Conservation (phyloP, 1,140 invertebrate species). For the Penaeus chinensis region DNA sequence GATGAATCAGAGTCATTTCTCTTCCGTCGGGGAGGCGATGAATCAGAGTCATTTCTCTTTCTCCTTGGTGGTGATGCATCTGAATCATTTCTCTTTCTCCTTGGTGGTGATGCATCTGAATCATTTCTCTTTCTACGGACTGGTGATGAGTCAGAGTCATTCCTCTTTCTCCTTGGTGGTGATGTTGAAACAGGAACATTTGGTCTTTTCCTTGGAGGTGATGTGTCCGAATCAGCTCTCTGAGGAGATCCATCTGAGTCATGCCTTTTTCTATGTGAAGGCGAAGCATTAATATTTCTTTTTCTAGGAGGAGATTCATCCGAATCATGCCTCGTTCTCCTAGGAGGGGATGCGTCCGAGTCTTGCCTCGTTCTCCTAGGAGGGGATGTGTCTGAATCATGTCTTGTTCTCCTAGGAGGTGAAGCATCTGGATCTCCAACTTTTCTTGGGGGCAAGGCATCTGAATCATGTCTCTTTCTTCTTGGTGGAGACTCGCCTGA, state of each 20-base stretch:
- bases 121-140: conserved; percentile 62
- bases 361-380: conserved; percentile 61
- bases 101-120: conserved; percentile 7
- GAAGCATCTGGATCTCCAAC: conserved; percentile 16
- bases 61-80: conserved; percentile 33
- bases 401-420: conserved; percentile 28
- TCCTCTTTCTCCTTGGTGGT: conserved; percentile 62
- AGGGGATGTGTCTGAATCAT: conserved; percentile 47
- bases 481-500: conserved; percentile 33
- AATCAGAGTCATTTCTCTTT: conserved; percentile 21
- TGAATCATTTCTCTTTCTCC: neutral
- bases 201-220: conserved; percentile 62
- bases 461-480: conserved; percentile 51
- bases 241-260: conserved; percentile 61
- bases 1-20: conserved; percentile 61
- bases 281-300: conserved; percentile 13
- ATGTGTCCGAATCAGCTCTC: conserved; percentile 62
- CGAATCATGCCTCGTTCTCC: conserved; percentile 64
- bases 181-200: conserved; percentile 65
- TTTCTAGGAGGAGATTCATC: conserved; percentile 65
- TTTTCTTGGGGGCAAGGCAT: conserved; percentile 24
- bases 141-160: conserved; percentile 66
- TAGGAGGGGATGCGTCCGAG: conserved; percentile 64
- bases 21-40: conserved; percentile 34
- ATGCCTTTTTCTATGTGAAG: conserved; percentile 29